These are phyloP conservation scores for Melanotaenia trifasciata DNA, from an alignment of 2,797 vertebrate genomes.

Conservation along the genomic window DNA sequence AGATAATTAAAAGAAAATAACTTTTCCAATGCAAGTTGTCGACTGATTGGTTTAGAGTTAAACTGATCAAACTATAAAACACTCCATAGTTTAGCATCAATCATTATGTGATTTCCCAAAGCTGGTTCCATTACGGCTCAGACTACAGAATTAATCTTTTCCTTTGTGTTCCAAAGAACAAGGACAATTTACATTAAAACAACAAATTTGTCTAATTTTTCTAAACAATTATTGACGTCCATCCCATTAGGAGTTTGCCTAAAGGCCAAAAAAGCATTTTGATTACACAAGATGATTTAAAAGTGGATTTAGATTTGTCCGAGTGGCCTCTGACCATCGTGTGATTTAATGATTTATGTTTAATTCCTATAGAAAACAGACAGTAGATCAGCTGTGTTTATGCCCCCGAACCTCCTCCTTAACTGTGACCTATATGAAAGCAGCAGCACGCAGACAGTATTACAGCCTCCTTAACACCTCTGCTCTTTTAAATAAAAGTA, in stretches of 20 bases:
- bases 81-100: background rate
- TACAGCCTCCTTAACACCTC: slow-evolving; percentile 3
- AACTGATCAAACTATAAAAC: background rate
- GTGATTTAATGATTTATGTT: background rate
- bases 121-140: background rate
- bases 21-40: background rate
- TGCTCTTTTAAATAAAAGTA: background rate
- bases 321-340: background rate
- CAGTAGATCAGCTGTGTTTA: background rate
- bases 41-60: no score
- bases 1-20: background rate
- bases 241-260: background rate
- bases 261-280: background rate
- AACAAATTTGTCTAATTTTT: background rate
- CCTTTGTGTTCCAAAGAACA: background rate
- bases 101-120: background rate
- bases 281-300: background rate
- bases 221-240: background rate
- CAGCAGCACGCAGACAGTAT: background rate
- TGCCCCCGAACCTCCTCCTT: background rate
- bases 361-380: background rate
- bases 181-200: background rate
- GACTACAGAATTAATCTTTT: background rate
- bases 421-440: background rate
- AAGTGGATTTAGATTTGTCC: background rate